Evolutionary conservation across 2,888 invertebrate genomes (phyloP).

Genomic region (Ormyrus pomaceus): DNA sequence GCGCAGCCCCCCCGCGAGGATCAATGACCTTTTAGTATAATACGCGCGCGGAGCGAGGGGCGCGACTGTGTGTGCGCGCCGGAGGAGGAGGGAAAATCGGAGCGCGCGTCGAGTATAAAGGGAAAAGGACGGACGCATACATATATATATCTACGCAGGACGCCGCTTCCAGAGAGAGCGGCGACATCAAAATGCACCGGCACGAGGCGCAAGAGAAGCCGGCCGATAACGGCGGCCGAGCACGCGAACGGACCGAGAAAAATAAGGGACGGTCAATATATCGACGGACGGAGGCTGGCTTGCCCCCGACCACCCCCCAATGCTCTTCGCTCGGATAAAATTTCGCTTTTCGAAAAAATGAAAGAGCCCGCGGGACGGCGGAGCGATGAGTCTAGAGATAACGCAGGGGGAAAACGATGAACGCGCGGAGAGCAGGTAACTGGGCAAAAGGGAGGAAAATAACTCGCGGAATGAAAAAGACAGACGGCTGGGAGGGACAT

Average conservation of each 20-base stretch:
- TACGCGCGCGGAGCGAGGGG: background rate
- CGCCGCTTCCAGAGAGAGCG: background rate
- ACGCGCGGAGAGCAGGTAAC: too few relatives aligned
- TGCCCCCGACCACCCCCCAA: too few relatives aligned
- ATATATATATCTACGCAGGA: background rate
- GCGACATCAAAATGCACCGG: slow-evolving; percentile 37
- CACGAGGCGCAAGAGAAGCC: slow-evolving; percentile 34
- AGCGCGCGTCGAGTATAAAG: slow-evolving; percentile 8
- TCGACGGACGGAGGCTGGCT: too few relatives aligned
- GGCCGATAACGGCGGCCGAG: too few relatives aligned
- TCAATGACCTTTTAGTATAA: slow-evolving; percentile 61
- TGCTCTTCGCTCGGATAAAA: too few relatives aligned
- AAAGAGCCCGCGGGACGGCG: background rate
- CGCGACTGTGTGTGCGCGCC: background rate
- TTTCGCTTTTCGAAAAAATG: background rate
- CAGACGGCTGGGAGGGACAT: slow-evolving; percentile 27
- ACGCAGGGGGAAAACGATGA: background rate
- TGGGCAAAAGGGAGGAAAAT: background rate
- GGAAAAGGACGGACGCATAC: slow-evolving; percentile 1
- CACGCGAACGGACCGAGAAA: too few relatives aligned
- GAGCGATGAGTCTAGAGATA: background rate
- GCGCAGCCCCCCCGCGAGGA: slow-evolving; percentile 48
- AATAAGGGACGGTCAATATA: too few relatives aligned
- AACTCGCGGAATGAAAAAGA: slow-evolving; percentile 19
- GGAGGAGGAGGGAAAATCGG: background rate